These are phyloP conservation scores for Ips typographus DNA, from an alignment of 1,140 invertebrate species.

Conservation along the genomic window DNA sequence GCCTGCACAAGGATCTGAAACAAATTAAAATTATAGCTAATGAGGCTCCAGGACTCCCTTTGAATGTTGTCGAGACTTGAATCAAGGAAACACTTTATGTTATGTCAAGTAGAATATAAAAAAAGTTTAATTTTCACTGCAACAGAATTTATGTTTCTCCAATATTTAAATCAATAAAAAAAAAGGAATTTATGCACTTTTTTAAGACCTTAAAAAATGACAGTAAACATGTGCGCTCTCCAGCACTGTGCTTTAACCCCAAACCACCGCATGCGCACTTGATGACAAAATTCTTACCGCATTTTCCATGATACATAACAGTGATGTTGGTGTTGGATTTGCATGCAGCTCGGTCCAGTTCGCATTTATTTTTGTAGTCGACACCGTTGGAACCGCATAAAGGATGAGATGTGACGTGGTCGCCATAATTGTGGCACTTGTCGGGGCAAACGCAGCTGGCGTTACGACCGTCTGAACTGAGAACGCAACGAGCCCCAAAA, in stretches of 20 bases:
- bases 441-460: conserved; percentile 74
- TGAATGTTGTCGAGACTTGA: too few species aligned
- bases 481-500: conserved; percentile 73
- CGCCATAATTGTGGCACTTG: conserved; percentile 76
- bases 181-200: too few species aligned
- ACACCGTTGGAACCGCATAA: conserved; percentile 74
- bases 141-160: too few species aligned
- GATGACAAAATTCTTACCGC: conserved; percentile 57
- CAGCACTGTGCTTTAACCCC: background rate
- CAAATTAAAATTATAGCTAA: conserved; percentile 18
- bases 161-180: too few species aligned
- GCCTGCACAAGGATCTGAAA: conserved; percentile 79
- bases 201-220: too few species aligned
- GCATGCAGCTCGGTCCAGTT: conserved; percentile 78
- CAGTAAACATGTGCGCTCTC: background rate
- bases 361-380: conserved; percentile 79
- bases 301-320: conserved; percentile 86
- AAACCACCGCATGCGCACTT: background rate
- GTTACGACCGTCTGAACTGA: conserved; percentile 71
- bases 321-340: conserved; percentile 71
- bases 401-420: conserved; percentile 71
- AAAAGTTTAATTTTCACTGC: too few species aligned
- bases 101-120: too few species aligned
- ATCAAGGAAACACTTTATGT: too few species aligned
- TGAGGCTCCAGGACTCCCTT: too few species aligned